Evolutionary conservation across 2,113 vertebrate genomes (phyloP), one percentile per base, ranked within the genome.

Genomic region (Macaca nemestrina): DNA sequence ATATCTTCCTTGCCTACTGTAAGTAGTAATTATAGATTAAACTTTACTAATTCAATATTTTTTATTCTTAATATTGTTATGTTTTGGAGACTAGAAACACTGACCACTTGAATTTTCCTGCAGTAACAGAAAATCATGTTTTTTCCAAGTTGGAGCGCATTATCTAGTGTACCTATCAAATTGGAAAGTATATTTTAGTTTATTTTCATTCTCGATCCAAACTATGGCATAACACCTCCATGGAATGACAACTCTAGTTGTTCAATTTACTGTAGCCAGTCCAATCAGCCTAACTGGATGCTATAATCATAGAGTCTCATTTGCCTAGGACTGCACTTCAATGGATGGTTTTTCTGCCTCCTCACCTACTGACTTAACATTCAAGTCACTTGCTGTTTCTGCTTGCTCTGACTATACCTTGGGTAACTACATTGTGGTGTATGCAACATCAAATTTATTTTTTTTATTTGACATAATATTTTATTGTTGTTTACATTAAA

Each of bases 11-110:
- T 95, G 35, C 87, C 45, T 88, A 81, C 27, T 78, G 70, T 70
- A 87, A 96, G 97, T 82, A 80, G 91, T 94, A 95, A 97, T 93
- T 82, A 97, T 50, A 96, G 92, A 95, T 23, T 64, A 12, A 95
- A 95, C 57, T 94, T 14, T 68, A 68, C 61, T 95, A 97, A 97
- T 95, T 96, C 80, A 84, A 16, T 85, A 61, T 64, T 93, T 90
- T 95, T 52, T 43, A 96, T 94, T 55, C 50, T 95, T 87, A 55
- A 50, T 13, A 61, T 59, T 64, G 30, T 67, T 92, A 72, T 93
- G 20, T 84, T 93, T 81, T 84, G 40, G 94, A 93, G 45, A 92
- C 80, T 73, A 85, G 23, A 95, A 96, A 78, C 23, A 93, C 12
- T 82, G 89, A 45, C 73, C 50, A 52, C 76, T 93, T 84, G 27